A percentile compares a stretch with the other conserved stretches of the same genome.
These are phyloP conservation scores for Stegophylla sp. DNA, from an alignment of 2,888 invertebrate species.

Conservation along the genomic window DNA sequence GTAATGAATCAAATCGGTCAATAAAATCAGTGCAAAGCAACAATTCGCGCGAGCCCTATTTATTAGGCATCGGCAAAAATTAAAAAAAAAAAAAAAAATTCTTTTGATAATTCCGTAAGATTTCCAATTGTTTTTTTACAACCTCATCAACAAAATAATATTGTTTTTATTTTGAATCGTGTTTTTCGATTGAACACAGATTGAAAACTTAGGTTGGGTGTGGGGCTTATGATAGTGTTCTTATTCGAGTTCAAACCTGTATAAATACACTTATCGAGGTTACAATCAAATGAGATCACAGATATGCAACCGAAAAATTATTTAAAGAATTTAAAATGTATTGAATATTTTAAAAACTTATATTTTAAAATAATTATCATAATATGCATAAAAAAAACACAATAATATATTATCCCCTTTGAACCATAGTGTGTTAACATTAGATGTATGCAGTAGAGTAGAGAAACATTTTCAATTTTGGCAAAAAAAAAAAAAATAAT, in stretches of 20 bases:
- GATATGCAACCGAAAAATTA: not conserved
- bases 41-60: no score
- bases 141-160: no score
- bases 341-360: no score
- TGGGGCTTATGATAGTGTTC: not conserved
- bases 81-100: no score
- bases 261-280: not conserved
- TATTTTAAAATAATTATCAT: not conserved
- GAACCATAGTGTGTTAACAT: not conserved
- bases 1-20: no score
- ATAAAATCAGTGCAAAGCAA: no score
- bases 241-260: not conserved
- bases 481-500: conserved; percentile 15
- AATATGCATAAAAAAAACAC: not conserved
- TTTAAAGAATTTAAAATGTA: not conserved
- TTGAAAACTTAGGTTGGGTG: no score
- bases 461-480: not conserved
- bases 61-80: no score
- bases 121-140: no score
- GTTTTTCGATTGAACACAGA: no score
- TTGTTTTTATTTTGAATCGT: no score
- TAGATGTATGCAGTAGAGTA: not conserved
- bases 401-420: not conserved
- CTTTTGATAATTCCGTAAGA: no score
- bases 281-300: not conserved